Conservation (phyloP, 2,797 vertebrate genomes). For the Sebastes kiyomatsui region DNA sequence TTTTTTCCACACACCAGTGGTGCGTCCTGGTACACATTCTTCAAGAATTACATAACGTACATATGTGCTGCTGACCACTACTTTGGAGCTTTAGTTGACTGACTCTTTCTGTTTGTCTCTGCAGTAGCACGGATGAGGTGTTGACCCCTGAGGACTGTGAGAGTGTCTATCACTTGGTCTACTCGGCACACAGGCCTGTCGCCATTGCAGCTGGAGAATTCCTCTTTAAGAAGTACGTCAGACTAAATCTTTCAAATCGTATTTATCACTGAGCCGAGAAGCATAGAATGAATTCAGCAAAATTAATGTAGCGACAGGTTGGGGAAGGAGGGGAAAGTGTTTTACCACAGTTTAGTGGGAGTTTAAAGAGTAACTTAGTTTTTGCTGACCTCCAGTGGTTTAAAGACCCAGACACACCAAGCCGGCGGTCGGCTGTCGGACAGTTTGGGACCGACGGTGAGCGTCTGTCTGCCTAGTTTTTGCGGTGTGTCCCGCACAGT, state of each 20-base stretch:
- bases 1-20: neutral
- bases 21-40: neutral
- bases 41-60: neutral
- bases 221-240: slow-evolving; percentile 96
- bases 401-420: too few relatives aligned
- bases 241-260: neutral
- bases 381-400: too few relatives aligned
- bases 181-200: slow-evolving; percentile 97
- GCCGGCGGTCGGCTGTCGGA: too few relatives aligned
- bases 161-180: slow-evolving; percentile 99
- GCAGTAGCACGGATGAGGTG: slow-evolving; percentile 97
- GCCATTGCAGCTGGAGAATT: slow-evolving; percentile 98
- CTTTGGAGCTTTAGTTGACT: neutral
- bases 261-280: neutral
- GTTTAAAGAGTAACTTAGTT: too few relatives aligned
- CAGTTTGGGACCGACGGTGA: too few relatives aligned
- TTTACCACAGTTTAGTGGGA: neutral
- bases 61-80: neutral
- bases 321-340: neutral
- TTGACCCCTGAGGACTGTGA: slow-evolving; percentile 98
- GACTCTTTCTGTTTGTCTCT: slow-evolving; percentile 44
- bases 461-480: too few relatives aligned
- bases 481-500: too few relatives aligned
- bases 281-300: neutral
- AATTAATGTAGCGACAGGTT: neutral